Evolutionary conservation across 2,113 vertebrate genomes (phyloP).

Genomic region (Campylomormyrus numenius): DNA sequence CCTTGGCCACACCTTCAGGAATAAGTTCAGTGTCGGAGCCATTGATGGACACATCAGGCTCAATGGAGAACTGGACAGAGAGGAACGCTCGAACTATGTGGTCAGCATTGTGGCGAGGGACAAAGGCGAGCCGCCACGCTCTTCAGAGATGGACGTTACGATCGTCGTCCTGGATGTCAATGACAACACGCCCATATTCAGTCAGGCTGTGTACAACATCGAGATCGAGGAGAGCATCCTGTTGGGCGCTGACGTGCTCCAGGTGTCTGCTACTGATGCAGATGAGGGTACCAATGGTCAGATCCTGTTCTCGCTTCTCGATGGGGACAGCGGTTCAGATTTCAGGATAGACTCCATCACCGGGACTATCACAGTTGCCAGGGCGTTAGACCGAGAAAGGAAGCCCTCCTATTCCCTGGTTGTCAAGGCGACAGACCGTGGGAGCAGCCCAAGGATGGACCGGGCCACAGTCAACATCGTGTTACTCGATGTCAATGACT

Average conservation of each 20-base stretch:
- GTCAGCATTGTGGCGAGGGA: slow-evolving; percentile 81
- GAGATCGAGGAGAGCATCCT: slow-evolving; percentile 78
- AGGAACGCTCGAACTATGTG: slow-evolving; percentile 78
- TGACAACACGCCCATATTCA: slow-evolving; percentile 83
- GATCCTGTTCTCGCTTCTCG: slow-evolving; percentile 73
- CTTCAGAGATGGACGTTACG: slow-evolving; percentile 73
- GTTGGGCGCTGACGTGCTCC: slow-evolving; percentile 76
- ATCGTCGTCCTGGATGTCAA: slow-evolving; percentile 85
- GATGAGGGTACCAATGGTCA: slow-evolving; percentile 88
- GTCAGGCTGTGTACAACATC: slow-evolving; percentile 73
- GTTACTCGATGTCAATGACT: slow-evolving; percentile 82
- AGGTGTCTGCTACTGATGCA: slow-evolving; percentile 72
- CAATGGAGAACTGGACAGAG: slow-evolving; percentile 80
- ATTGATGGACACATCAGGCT: slow-evolving; percentile 78
- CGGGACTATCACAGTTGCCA: slow-evolving; percentile 78
- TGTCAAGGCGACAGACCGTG: slow-evolving; percentile 78
- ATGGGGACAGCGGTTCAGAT: slow-evolving; percentile 62
- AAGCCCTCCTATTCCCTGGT: slow-evolving; percentile 64
- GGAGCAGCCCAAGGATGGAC: slow-evolving; percentile 77
- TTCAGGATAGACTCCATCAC: slow-evolving; percentile 90
- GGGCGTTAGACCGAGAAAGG: slow-evolving; percentile 77
- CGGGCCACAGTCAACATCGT: slow-evolving; percentile 69
- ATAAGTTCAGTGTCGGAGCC: slow-evolving; percentile 77
- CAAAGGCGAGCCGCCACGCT: slow-evolving; percentile 82
- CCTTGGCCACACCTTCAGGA: slow-evolving; percentile 60